A percentile compares a stretch with the other conserved stretches of the same genome.
phyloP scores from a whole-genome alignment of 53 echinoderm and acorn worm genomes.

The Paracentrotus lividus region DNA sequence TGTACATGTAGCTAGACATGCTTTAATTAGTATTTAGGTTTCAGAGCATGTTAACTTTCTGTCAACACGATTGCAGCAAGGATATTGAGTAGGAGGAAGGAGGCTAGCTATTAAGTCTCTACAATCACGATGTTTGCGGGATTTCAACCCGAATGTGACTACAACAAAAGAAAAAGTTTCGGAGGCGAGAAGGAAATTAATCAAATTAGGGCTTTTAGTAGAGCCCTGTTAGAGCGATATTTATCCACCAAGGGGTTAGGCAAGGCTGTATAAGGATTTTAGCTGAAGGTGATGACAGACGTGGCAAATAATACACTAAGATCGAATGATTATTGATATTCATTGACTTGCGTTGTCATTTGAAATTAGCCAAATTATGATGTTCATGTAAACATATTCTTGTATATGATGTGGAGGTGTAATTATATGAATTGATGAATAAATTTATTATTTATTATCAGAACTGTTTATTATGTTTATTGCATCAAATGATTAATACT shows the following conservation, averaged over 20 bases:
- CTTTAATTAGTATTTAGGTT: slow-evolving; percentile 48
- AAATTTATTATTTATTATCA: no score
- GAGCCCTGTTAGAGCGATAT: slow-evolving; percentile 65
- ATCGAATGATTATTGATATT: slow-evolving; percentile 26
- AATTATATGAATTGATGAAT: no score
- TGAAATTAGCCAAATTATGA: neutral
- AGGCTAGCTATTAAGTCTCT: slow-evolving; percentile 66
- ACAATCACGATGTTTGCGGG: slow-evolving; percentile 71
- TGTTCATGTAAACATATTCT: neutral
- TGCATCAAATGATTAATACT: no score
- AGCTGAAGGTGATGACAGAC: slow-evolving; percentile 61
- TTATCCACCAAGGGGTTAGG: slow-evolving; percentile 66
- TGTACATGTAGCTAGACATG: slow-evolving; percentile 6
- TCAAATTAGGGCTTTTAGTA: slow-evolving; percentile 67
- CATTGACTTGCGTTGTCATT: neutral
- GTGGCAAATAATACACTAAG: slow-evolving; percentile 9
- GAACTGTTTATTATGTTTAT: no score
- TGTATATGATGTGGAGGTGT: no score
- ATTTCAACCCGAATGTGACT: slow-evolving; percentile 66
- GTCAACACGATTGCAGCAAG: slow-evolving; percentile 66
- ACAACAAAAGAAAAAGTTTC: slow-evolving; percentile 71
- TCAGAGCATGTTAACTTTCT: slow-evolving; percentile 69
- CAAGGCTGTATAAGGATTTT: slow-evolving; percentile 65
- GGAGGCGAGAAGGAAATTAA: slow-evolving; percentile 73
- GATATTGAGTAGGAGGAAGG: slow-evolving; percentile 71